Conservation (phyloP, 2,113 vertebrate species). For the Malurus elegans region DNA sequence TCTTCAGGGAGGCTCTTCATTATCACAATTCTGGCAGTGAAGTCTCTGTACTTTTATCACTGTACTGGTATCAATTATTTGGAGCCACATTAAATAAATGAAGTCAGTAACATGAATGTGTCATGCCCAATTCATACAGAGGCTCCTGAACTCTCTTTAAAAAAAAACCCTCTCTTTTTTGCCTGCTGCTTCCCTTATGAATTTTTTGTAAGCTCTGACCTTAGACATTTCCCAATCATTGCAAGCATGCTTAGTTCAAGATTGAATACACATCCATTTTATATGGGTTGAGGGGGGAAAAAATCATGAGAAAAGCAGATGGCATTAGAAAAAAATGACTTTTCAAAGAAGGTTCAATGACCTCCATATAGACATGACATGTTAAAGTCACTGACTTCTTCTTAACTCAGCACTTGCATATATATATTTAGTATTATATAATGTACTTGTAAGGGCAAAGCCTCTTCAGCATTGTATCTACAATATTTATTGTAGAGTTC, state of each 20-base stretch:
- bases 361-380: conserved; percentile 58
- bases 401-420: conserved; percentile 53
- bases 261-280: conserved; percentile 66
- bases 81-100: conserved; percentile 54
- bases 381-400: conserved; percentile 65
- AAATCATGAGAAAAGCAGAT: conserved; percentile 67
- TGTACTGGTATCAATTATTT: conserved; percentile 58
- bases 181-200: conserved; percentile 63
- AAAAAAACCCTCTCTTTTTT: conserved; percentile 28
- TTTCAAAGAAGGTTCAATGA: conserved; percentile 70
- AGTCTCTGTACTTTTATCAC: conserved; percentile 58
- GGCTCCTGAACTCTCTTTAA: conserved; percentile 40
- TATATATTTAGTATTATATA: conserved; percentile 65
- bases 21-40: conserved; percentile 51
- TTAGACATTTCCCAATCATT: conserved; percentile 70
- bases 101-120: conserved; percentile 64
- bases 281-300: conserved; percentile 39
- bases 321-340: conserved; percentile 65
- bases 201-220: conserved; percentile 70
- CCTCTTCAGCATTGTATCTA: not conserved
- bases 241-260: conserved; percentile 46
- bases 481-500: conserved; percentile 36
- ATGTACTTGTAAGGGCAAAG: conserved; percentile 63
- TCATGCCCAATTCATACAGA: conserved; percentile 55
- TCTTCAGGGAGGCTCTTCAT: conserved; percentile 67